Evolutionary conservation across 2,113 vertebrate species (phyloP).

Genomic region (Hydrochoerus hydrochaeris): DNA sequence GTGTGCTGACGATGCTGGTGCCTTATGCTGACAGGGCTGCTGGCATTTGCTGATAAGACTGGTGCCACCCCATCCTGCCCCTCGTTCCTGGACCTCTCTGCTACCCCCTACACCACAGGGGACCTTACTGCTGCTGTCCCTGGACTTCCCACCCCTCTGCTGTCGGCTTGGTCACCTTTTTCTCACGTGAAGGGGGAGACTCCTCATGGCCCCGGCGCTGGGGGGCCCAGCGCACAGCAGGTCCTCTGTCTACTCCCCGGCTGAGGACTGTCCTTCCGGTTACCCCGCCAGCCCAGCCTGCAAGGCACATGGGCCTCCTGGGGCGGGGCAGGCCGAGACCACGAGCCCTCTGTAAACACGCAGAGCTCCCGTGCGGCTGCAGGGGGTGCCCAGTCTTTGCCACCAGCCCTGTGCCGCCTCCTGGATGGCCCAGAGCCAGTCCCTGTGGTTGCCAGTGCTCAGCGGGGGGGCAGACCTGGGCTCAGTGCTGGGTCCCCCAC

Average conservation of each 20-base stretch:
- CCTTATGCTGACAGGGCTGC: rapidly evolving
- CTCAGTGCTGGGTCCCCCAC: neutral
- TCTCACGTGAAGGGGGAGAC: neutral
- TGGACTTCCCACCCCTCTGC: neutral
- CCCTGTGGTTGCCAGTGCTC: neutral
- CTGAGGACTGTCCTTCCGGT: neutral
- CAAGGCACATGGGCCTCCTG: neutral
- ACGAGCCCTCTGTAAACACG: neutral
- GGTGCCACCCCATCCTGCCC: neutral
- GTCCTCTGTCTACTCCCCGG: neutral
- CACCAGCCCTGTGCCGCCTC: neutral
- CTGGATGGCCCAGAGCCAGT: neutral
- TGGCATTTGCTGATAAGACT: neutral
- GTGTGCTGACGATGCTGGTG: neutral
- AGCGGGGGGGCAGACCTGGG: neutral
- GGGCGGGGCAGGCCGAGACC: neutral
- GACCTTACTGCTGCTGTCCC: neutral
- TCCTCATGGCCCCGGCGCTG: neutral
- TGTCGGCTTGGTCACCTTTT: neutral
- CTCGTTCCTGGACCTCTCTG: neutral
- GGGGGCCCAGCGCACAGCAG: neutral
- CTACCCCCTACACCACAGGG: neutral
- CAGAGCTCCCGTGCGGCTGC: neutral
- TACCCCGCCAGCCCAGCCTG: rapidly evolving
- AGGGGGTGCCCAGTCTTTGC: neutral